phyloP scores from a whole-genome alignment of 2,113 vertebrate species.

The Trematocara variabile region DNA sequence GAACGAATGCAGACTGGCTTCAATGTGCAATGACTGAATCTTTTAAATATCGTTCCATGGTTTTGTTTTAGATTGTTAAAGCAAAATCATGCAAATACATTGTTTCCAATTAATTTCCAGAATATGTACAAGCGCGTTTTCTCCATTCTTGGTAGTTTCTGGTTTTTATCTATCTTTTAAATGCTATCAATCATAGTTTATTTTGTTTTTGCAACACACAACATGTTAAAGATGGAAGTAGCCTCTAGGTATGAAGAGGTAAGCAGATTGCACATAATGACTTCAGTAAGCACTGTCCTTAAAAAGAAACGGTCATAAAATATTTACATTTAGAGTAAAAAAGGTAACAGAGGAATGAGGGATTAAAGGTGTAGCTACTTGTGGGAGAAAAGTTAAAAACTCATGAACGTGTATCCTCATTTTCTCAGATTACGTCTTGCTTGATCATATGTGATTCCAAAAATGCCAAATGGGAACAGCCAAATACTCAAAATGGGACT shows the following conservation, averaged over 20 bases:
- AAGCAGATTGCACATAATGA: neutral
- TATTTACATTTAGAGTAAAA: neutral
- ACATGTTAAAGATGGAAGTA: neutral
- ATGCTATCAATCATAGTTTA: neutral
- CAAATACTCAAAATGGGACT: neutral
- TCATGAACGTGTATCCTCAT: accelerated
- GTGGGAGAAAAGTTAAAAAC: neutral
- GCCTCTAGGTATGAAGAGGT: neutral
- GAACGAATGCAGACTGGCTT: neutral
- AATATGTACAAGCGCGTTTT: neutral
- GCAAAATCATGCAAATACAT: neutral
- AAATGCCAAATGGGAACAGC: neutral
- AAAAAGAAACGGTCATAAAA: neutral
- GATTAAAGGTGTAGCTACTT: neutral
- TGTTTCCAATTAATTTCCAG: neutral
- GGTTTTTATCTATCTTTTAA: neutral
- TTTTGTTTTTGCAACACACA: neutral
- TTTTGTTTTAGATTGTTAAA: neutral
- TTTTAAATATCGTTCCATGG: neutral
- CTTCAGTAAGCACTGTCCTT: neutral
- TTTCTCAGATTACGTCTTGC: neutral
- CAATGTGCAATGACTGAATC: neutral
- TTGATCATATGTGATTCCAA: neutral
- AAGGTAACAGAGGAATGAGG: neutral
- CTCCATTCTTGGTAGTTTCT: neutral